These are phyloP conservation scores for Alethe castanea DNA, from an alignment of 2,113 vertebrate genomes.

Conservation along the genomic window DNA sequence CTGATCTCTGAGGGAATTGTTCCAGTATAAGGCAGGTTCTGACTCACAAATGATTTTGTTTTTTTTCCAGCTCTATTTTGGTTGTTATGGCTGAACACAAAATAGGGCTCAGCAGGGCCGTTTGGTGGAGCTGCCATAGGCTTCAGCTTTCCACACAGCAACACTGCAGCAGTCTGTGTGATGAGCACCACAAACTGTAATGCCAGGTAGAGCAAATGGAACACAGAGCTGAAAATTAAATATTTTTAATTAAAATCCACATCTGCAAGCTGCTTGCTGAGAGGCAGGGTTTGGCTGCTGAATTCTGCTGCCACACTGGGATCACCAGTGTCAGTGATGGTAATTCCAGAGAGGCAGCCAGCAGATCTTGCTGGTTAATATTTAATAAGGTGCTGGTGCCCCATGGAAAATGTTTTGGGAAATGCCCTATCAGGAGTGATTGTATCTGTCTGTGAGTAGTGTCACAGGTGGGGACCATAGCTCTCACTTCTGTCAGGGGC, in stretches of 20 bases:
- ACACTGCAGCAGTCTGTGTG: background rate
- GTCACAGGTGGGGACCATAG: background rate
- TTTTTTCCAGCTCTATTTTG: background rate
- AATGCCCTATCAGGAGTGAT: background rate
- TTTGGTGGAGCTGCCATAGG: background rate
- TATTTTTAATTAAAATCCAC: slow-evolving; percentile 76
- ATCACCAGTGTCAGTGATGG: slow-evolving; percentile 33
- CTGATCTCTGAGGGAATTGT: background rate
- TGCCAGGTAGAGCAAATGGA: slow-evolving; percentile 53
- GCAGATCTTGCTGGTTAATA: slow-evolving; percentile 64
- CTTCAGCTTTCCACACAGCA: background rate
- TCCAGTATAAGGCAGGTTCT: background rate
- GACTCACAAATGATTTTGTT: background rate
- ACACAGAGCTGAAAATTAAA: slow-evolving; percentile 66
- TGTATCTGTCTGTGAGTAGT: background rate
- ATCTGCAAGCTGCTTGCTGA: slow-evolving; percentile 65
- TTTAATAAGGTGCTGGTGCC: slow-evolving; percentile 63
- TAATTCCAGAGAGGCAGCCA: slow-evolving; percentile 45
- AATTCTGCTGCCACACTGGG: slow-evolving; percentile 42
- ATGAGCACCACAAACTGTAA: background rate
- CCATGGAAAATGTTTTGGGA: background rate
- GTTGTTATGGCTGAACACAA: background rate
- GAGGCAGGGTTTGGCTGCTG: slow-evolving; percentile 56
- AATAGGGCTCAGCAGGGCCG: background rate
- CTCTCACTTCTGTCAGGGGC: background rate